Evolutionary conservation across 2,888 invertebrate species (phyloP), one percentile per base, ranked within the genome.

Genomic region (Cheilosia vernalis): DNA sequence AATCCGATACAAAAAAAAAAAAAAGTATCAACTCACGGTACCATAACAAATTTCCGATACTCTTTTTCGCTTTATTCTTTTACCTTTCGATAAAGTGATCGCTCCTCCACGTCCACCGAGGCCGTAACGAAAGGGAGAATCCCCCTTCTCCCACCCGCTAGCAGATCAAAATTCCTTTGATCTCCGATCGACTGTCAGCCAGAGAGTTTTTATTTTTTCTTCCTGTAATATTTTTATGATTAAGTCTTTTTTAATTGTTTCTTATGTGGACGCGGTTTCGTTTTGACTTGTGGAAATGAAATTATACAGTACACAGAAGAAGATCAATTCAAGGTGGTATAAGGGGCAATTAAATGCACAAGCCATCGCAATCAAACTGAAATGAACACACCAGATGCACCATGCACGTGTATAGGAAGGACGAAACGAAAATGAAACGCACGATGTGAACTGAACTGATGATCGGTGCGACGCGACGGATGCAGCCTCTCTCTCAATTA

Each of bases 191-290:
- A 81, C 72, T 85, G 81, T 77, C 85, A 85, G 85, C 51, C 80
- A 15, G 33, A 40, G 49, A 37, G 64, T 77, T 60, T 74, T 64
- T 53, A 60, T 42, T 24, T 55, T 49, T 19, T 17, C 51, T 53
- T 72, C 67, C 66, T 49, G 27, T 21, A 80, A 85, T 81, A 85
- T 72, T 81, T 85, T 85, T 85, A 81, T 85, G 85, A 85, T 85
- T 77, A 85, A 85, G 85, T 47, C 66, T 66, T 72, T 81, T 85
- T 85, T 85, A 85, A 85, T 85, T 85, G 85, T 85, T 81, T 85
- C 73, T 85, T 67, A 77, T 72, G 53, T 56, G 21, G 70, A 80
- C 70, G 80, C 84, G 84, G 84, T 85, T 76, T 80, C 79, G 76
- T 76, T 80, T 66, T 30, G 56, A 80, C 17, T 30, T 15, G 76